phyloP scores from a whole-genome alignment of 2,797 vertebrate species.

The Neoniphon sammara region DNA sequence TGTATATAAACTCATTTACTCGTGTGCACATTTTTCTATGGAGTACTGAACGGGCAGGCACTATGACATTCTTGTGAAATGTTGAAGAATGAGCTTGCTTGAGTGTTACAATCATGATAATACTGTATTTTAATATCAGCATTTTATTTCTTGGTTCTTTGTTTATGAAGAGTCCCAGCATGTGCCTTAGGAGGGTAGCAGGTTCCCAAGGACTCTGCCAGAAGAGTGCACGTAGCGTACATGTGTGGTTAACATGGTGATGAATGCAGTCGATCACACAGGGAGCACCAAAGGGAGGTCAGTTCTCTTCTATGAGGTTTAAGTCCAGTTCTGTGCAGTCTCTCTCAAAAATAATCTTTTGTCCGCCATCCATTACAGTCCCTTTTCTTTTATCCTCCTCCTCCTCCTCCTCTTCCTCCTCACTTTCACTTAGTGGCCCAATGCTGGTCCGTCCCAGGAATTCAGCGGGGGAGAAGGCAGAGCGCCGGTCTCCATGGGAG shows the following conservation, averaged over 20 bases:
- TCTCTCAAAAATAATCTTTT: conserved; percentile 89
- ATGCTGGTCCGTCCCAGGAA: conserved; percentile 83
- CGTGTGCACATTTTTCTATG: conserved; percentile 62
- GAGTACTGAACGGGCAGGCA: conserved; percentile 59
- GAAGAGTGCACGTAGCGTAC: conserved; percentile 53
- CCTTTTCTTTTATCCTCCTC: conserved; percentile 81
- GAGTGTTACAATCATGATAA: conserved; percentile 59
- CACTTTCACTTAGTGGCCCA: conserved; percentile 89
- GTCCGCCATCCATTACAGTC: conserved; percentile 66
- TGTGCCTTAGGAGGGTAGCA: conserved; percentile 56
- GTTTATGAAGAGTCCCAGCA: conserved; percentile 62
- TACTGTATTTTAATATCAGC: conserved; percentile 55
- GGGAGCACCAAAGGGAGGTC: conserved; percentile 64
- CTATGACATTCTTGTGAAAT: conserved; percentile 49
- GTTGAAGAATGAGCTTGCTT: conserved; percentile 45
- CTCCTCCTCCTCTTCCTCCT: conserved; percentile 81
- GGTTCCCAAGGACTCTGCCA: conserved; percentile 73
- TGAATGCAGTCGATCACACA: conserved; percentile 58
- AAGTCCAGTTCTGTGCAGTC: conserved; percentile 94
- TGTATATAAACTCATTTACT: conserved; percentile 54
- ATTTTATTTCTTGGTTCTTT: conserved; percentile 55
- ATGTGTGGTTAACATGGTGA: conserved; percentile 69
- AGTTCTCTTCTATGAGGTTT: conserved; percentile 95
- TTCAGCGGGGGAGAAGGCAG: conserved; percentile 80
- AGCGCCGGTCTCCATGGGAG: conserved; percentile 73